Evolutionary conservation across 2,888 invertebrate genomes (phyloP).

Genomic region (Rhagonycha fulva): DNA sequence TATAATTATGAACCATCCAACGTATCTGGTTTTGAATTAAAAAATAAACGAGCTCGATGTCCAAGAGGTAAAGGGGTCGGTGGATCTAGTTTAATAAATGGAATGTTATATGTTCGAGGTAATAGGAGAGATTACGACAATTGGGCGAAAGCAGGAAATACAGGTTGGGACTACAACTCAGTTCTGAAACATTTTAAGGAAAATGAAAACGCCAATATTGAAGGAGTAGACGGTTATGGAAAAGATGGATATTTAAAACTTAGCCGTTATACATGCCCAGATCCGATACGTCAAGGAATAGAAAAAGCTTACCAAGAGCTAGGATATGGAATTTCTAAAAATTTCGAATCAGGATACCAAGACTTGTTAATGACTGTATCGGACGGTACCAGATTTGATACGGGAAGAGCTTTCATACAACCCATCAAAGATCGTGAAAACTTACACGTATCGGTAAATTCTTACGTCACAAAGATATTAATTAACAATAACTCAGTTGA

Average conservation of each 20-base stretch:
- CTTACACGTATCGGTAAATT: conserved; percentile 56
- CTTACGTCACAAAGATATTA: conserved; percentile 54
- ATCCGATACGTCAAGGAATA: conserved; percentile 17
- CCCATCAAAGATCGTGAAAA: conserved; percentile 59
- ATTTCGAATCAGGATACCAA: conserved; percentile 54
- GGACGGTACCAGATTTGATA: conserved; percentile 50
- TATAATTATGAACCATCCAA: no score
- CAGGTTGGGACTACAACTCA: conserved; percentile 82
- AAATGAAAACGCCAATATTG: conserved; percentile 70
- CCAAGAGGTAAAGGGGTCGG: conserved; percentile 44
- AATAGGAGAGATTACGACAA: conserved; percentile 83
- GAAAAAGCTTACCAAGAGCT: conserved; percentile 20
- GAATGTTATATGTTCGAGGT: conserved; percentile 89
- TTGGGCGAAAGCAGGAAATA: conserved; percentile 81
- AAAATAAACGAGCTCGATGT: no score
- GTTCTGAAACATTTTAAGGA: conserved; percentile 82
- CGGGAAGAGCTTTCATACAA: conserved; percentile 53
- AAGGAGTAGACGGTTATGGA: conserved; percentile 22
- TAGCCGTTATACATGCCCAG: conserved; percentile 1
- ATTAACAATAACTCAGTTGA: conserved; percentile 49
- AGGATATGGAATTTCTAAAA: conserved; percentile 60
- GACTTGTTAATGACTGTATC: conserved; percentile 39
- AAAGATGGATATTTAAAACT: conserved; percentile 18
- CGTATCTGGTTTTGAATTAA: no score
- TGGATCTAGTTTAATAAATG: conserved; percentile 84